phyloP scores from a whole-genome alignment of 2,113 vertebrate species.

The Motacilla tschutschensis region DNA sequence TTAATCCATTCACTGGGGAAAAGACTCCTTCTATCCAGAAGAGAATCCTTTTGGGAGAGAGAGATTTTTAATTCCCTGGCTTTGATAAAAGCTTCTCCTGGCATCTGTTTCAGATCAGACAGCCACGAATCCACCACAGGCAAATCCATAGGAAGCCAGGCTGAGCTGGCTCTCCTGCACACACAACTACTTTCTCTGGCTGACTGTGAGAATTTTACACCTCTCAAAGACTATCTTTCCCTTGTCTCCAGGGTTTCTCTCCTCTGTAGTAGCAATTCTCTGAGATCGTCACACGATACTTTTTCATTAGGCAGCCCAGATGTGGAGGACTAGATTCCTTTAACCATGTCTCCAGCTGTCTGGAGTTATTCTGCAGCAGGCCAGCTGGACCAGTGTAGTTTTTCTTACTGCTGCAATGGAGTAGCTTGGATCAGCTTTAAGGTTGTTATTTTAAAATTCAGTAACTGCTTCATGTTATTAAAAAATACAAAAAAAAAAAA shows the following conservation, averaged over 20 bases:
- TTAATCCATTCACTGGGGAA: neutral
- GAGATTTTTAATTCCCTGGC: conserved; percentile 33
- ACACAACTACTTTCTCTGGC: conserved; percentile 13
- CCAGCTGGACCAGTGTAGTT: conserved; percentile 18
- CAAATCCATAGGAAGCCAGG: conserved; percentile 26
- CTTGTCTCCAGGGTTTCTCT: conserved; percentile 19
- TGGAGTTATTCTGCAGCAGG: neutral
- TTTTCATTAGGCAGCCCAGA: conserved; percentile 22
- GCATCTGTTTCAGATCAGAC: conserved; percentile 51
- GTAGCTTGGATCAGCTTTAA: neutral
- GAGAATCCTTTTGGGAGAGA: conserved; percentile 14
- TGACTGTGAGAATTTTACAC: conserved; percentile 34
- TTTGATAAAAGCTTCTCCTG: conserved; percentile 36
- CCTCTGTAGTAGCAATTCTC: neutral
- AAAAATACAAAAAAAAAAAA: neutral
- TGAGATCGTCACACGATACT: neutral
- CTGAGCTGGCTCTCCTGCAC: neutral
- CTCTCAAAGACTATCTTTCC: conserved; percentile 17
- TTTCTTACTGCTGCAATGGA: neutral
- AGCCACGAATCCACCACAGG: neutral
- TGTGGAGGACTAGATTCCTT: conserved; percentile 13
- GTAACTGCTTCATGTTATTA: neutral
- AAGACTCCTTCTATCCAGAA: neutral
- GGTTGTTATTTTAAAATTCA: neutral
- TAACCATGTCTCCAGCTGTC: conserved; percentile 27